phyloP scores from a whole-genome alignment of 2,113 vertebrate species.

The Felis chaus region DNA sequence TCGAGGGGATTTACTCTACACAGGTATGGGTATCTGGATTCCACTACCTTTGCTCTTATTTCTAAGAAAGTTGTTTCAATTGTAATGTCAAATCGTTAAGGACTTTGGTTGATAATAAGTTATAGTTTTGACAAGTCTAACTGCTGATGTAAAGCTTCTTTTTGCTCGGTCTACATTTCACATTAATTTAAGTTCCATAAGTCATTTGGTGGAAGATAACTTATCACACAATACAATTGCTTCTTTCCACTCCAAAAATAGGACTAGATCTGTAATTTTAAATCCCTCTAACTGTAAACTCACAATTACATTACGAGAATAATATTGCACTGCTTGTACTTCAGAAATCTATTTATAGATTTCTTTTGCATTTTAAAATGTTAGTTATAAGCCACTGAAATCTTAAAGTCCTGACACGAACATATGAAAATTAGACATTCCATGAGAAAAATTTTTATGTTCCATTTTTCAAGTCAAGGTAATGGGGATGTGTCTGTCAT shows the following conservation, averaged over 20 bases:
- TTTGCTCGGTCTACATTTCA: background rate
- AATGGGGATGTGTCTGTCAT: background rate
- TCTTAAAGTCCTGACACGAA: no score
- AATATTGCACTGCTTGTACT: background rate
- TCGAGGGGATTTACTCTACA: background rate
- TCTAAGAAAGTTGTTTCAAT: background rate
- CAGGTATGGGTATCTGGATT: background rate
- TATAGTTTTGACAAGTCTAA: background rate
- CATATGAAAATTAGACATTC: background rate
- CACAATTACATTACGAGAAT: background rate
- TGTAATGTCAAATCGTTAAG: background rate
- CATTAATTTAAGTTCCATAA: background rate
- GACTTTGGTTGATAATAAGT: background rate
- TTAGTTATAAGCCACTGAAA: background rate
- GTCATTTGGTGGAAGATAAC: background rate
- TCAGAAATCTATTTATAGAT: background rate
- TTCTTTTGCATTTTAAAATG: background rate
- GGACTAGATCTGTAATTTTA: background rate
- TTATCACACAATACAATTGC: background rate
- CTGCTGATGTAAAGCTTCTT: background rate
- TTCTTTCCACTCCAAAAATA: background rate
- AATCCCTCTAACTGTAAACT: background rate
- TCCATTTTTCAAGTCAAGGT: background rate
- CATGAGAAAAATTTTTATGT: background rate
- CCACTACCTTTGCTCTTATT: background rate